Evolutionary conservation across 2,797 vertebrate genomes (phyloP).

Genomic region (Anguilla obscura): DNA sequence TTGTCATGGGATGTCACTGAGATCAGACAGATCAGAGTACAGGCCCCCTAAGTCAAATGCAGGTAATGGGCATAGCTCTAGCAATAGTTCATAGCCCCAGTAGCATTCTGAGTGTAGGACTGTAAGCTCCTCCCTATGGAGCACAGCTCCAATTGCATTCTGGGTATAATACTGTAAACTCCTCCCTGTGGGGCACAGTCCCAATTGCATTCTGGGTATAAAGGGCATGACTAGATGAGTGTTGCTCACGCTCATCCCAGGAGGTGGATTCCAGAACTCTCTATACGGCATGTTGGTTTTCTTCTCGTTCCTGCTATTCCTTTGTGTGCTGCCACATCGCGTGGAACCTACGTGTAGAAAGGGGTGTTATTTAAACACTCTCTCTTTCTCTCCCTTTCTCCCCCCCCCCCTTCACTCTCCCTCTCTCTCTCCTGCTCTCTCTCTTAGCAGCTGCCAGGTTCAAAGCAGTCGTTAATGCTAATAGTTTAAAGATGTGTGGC

Average conservation of each 20-base stretch:
- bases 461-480: constrained; percentile 30
- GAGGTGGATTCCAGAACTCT: neutral
- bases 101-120: neutral
- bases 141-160: neutral
- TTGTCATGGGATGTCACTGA: neutral
- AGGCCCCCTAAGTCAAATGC: neutral
- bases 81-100: neutral
- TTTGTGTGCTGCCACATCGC: neutral
- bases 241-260: neutral
- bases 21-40: neutral
- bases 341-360: neutral
- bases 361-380: neutral
- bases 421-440: neutral
- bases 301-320: neutral
- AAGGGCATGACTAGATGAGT: neutral
- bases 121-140: neutral
- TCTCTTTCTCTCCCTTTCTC: neutral
- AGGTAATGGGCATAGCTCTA: neutral
- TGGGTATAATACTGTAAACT: neutral
- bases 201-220: neutral
- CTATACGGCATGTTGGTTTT: neutral
- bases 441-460: constrained; percentile 28
- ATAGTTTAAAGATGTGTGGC: constrained; percentile 35
- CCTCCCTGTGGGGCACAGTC: neutral
- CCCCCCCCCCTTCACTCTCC: neutral